Base-by-base conservation (phyloP, 1,140 invertebrate species). In the Ostrea edulis region DNA sequence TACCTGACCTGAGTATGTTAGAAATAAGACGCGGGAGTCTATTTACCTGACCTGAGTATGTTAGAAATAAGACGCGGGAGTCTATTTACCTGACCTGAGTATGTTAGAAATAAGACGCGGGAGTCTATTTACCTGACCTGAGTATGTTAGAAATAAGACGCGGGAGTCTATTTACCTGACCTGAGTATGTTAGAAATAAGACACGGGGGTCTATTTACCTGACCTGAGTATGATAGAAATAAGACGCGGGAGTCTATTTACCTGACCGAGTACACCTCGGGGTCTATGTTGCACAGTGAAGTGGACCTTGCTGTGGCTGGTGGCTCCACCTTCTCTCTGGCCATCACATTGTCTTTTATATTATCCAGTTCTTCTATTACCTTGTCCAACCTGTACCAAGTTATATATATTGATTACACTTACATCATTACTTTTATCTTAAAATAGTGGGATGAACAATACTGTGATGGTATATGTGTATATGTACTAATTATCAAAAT, bases 351-450 rank as follows among this genome's bases (percentile, higher is more conserved):
- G 22, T 94, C 93, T 62, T 93, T 94, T 86, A 94, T 94, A 14
- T 87, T 89, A 71, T 93, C 92, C 68, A 94, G 86, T 62, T 94
- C 93, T 81, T 92, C 92, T 83, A 94, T 93, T 51, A 94, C 92
- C 55, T 87, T 89, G 25, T 94, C 93, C 14, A 93, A 77, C 82
- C 93, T 93, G 82, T 68, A 86, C 84, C n/a, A 20, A 2, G 35
- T 44, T 1, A 44, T 44, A 44, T 1, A 44, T 44, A 44, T 2
- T 44, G 35, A 44, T 44, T 44, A 44, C 5, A 44, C 35, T 44
- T 1, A 44, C 35, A 44, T 44, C 35, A 44, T 44, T 2, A 44
- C 35, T 5, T 44, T 44, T 44, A 44, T 44, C 35, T 44, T 44
- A 44, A n/a, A n/a, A 44, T 44, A 44, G 35, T 44, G n/a, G n/a